phyloP scores from a whole-genome alignment of 1,140 invertebrate species.

The Bombus waltoni region DNA sequence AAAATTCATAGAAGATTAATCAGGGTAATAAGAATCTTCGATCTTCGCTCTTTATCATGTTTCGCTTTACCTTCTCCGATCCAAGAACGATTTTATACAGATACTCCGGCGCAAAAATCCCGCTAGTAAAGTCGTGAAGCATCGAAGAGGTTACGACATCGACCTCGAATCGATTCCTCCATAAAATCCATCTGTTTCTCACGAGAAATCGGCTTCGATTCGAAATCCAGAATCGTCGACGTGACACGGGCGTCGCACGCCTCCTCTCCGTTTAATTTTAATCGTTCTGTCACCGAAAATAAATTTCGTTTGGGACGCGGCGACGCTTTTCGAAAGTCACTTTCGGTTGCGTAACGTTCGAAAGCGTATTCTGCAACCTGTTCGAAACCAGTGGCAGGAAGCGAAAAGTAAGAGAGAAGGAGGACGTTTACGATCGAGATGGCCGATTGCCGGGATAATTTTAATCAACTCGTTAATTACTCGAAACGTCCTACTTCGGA shows the following conservation, averaged over 20 bases:
- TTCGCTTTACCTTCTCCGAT: too few species aligned
- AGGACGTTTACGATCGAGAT: background rate
- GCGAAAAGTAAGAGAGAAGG: background rate
- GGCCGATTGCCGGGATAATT: constrained; percentile 31
- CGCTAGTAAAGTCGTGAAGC: background rate
- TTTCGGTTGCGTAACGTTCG: constrained; percentile 15
- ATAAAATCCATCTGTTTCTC: background rate
- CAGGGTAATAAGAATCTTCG: background rate
- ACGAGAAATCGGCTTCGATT: background rate
- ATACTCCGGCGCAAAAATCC: background rate
- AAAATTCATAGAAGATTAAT: background rate
- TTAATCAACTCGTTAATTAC: constrained; percentile 51
- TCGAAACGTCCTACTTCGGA: background rate
- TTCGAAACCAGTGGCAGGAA: background rate
- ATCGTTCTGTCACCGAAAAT: constrained; percentile 1
- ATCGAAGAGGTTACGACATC: constrained; percentile 2
- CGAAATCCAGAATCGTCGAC: background rate
- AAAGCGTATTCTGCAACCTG: constrained; percentile 19
- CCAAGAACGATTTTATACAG: too few species aligned
- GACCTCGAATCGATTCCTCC: background rate
- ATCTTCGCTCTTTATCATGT: background rate
- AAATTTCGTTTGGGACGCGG: background rate
- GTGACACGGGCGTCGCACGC: background rate
- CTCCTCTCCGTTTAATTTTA: background rate
- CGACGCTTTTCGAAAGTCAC: constrained; percentile 21